These are phyloP conservation scores for Formicarius rufipectus DNA, from an alignment of 2,113 vertebrate genomes.

Conservation along the genomic window DNA sequence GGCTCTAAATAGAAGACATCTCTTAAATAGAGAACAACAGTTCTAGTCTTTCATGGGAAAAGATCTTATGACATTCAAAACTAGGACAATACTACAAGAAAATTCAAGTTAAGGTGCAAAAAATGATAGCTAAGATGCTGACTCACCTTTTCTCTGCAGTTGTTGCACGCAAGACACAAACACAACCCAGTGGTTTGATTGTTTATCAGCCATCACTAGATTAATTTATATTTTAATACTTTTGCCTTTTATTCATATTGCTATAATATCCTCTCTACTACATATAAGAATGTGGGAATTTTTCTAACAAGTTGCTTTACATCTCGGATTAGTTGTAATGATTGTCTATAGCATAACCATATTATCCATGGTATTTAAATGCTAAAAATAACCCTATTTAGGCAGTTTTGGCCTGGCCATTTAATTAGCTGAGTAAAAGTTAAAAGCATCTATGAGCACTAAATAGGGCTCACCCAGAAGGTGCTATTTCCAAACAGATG, in stretches of 20 bases:
- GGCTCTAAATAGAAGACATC: not conserved
- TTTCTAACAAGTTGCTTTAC: not conserved
- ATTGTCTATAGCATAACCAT: not conserved
- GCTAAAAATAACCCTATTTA: not conserved
- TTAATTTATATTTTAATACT: not conserved
- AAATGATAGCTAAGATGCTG: not conserved
- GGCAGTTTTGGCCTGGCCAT: not conserved
- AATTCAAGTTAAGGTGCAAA: not conserved
- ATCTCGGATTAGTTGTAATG: not conserved
- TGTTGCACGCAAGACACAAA: not conserved
- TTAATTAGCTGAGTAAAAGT: not conserved
- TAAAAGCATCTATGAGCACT: not conserved
- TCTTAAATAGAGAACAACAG: not conserved
- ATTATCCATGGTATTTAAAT: not conserved
- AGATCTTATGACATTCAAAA: not conserved
- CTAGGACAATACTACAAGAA: not conserved
- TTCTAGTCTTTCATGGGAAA: not conserved
- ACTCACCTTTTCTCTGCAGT: not conserved
- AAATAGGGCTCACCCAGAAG: not conserved
- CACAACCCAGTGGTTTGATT: not conserved
- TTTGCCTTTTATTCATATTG: not conserved
- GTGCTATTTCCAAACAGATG: slow-evolving; percentile 9
- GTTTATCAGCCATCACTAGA: not conserved
- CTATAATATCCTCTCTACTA: not conserved
- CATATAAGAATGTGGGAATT: not conserved